Percentiles rank a stretch among this genome's conserved stretches.
Conservation (phyloP, 1,140 invertebrate species). For the Panagrolaimus sp. region DNA sequence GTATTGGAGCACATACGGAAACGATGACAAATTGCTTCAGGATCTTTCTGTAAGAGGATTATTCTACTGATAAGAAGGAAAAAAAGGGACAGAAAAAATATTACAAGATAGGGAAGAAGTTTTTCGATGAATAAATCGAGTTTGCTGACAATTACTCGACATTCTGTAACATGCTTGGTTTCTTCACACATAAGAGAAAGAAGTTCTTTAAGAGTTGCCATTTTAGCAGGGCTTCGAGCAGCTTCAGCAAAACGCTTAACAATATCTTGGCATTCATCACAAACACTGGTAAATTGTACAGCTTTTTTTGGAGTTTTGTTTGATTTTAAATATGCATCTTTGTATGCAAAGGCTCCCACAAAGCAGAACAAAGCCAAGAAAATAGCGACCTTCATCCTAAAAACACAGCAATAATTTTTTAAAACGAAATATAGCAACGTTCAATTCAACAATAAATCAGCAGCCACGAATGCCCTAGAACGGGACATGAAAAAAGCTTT, state of each 20-base stretch:
- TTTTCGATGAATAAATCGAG: conserved; percentile 49
- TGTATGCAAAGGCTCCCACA: not conserved
- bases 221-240: conserved; percentile 48
- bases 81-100: conserved; percentile 5
- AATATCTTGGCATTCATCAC: conserved; percentile 40
- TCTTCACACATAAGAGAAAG: conserved; percentile 46
- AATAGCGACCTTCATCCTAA: conserved; percentile 4
- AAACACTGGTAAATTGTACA: conserved; percentile 21
- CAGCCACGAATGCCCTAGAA: too few relatives aligned
- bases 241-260: conserved; percentile 50
- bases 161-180: conserved; percentile 52
- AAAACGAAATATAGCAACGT: too few relatives aligned
- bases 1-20: conserved; percentile 50
- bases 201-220: conserved; percentile 50
- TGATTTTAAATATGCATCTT: not conserved
- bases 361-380: not conserved
- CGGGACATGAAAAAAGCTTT: too few relatives aligned
- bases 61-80: not conserved
- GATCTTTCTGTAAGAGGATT: conserved; percentile 42
- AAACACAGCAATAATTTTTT: too few relatives aligned
- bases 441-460: too few relatives aligned
- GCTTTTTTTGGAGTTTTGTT: conserved; percentile 18
- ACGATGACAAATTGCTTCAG: conserved; percentile 42
- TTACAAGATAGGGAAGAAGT: conserved; percentile 50
- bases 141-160: conserved; percentile 49